Conservation (phyloP, 1,140 invertebrate genomes). For the Bursaphelenchus mucronatus region DNA sequence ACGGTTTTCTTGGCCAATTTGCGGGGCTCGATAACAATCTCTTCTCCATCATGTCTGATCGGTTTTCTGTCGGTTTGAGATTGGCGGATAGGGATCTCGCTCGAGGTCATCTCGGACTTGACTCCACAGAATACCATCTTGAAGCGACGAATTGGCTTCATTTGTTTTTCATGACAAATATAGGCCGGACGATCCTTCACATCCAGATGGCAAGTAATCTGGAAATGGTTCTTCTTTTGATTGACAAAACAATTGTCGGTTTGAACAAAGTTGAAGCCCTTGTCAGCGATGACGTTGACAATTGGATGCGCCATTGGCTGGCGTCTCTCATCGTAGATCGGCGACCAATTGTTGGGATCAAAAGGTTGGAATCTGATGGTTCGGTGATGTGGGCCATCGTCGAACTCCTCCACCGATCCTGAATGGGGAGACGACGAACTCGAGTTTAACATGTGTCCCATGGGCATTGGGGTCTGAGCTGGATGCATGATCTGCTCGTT, state of each 20-base stretch:
- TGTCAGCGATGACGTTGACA: constrained; percentile 49
- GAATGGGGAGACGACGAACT: constrained; percentile 1
- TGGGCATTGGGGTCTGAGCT: background rate
- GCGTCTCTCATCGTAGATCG: constrained; percentile 32
- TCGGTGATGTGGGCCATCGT: constrained; percentile 9
- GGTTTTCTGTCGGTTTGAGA: constrained; percentile 94
- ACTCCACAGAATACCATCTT: constrained; percentile 92
- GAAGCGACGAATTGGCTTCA: constrained; percentile 73
- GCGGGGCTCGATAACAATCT: constrained; percentile 73
- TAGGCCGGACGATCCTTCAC: background rate
- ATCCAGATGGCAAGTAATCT: constrained; percentile 69
- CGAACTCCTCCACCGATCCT: constrained; percentile 12
- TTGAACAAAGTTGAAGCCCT: constrained; percentile 48
- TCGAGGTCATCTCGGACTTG: constrained; percentile 85
- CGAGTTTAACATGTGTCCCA: constrained; percentile 7
- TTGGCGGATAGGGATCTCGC: constrained; percentile 91
- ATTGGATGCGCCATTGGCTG: constrained; percentile 25
- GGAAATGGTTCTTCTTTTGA: constrained; percentile 99
- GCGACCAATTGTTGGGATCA: constrained; percentile 24
- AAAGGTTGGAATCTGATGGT: constrained; percentile 16
- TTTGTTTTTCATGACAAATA: background rate
- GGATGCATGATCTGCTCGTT: no score
- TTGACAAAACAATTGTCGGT: constrained; percentile 90
- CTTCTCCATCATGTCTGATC: constrained; percentile 82
- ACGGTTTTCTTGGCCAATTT: constrained; percentile 73